phyloP scores from a whole-genome alignment of 2,797 vertebrate species.

The Acipenser ruthenus region DNA sequence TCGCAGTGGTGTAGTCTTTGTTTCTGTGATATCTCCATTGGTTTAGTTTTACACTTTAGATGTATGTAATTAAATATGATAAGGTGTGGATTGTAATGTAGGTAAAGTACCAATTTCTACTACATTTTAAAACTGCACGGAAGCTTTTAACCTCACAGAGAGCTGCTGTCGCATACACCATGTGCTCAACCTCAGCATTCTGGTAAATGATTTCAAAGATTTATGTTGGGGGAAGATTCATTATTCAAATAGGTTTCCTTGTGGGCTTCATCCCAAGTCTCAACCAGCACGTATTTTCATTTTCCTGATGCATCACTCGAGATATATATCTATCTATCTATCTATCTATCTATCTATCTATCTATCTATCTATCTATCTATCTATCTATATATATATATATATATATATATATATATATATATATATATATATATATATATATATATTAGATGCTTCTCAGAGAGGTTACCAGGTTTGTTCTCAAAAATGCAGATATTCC shows the following conservation, averaged over 20 bases:
- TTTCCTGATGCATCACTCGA: slow-evolving; percentile 17
- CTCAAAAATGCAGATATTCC: no score
- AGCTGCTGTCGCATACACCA: no score
- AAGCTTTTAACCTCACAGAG: background rate
- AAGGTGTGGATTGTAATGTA: no score
- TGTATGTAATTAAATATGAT: no score
- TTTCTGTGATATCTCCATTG: background rate
- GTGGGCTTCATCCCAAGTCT: slow-evolving; percentile 12
- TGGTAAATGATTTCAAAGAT: background rate
- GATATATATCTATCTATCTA: slow-evolving; percentile 3
- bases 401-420: background rate
- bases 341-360: background rate
- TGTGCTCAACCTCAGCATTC: background rate
- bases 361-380: no score
- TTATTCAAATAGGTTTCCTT: slow-evolving; percentile 11
- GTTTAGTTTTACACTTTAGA: background rate
- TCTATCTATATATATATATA: background rate
- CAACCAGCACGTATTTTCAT: slow-evolving; percentile 14
- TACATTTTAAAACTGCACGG: no score
- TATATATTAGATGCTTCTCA: background rate
- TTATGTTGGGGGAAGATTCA: background rate
- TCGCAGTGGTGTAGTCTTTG: background rate
- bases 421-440: background rate
- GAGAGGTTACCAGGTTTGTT: no score
- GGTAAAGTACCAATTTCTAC: no score